A percentile compares a stretch with the other conserved stretches of the same genome.
Evolutionary conservation across 2,797 vertebrate genomes (phyloP).

Genomic region (Epinephelus malabaricus): DNA sequence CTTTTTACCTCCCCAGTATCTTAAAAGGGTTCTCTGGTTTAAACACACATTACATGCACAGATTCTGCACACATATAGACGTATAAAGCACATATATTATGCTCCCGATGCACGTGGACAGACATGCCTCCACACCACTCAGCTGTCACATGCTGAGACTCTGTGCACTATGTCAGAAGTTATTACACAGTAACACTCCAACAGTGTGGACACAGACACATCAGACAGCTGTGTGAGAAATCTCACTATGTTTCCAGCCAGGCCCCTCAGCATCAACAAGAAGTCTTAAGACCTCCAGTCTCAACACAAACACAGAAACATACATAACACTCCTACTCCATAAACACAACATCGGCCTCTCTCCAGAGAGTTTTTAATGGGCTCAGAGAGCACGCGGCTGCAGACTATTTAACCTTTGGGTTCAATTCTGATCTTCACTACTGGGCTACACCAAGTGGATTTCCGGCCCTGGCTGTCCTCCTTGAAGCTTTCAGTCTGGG

Average conservation of each 20-base stretch:
- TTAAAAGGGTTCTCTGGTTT: not conserved
- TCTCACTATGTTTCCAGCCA: constrained; percentile 47
- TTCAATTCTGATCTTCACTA: constrained; percentile 35
- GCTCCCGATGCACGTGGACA: not conserved
- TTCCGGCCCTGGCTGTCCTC: constrained; percentile 45
- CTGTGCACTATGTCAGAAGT: not conserved
- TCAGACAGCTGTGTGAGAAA: constrained; percentile 56
- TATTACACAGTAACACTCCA: not conserved
- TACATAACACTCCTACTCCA: constrained; percentile 41
- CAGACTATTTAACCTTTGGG: constrained; percentile 44
- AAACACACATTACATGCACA: not conserved
- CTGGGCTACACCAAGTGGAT: constrained; percentile 47
- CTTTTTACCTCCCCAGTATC: not conserved
- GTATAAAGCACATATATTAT: not conserved
- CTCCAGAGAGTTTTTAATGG: constrained; percentile 41
- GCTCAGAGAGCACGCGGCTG: constrained; percentile 20
- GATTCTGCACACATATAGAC: constrained; percentile 21
- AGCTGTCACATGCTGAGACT: constrained; percentile 19
- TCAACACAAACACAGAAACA: constrained; percentile 64
- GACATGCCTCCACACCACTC: not conserved
- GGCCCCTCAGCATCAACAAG: constrained; percentile 32
- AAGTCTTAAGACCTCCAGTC: constrained; percentile 37
- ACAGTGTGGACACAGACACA: constrained; percentile 33
- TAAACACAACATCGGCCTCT: constrained; percentile 47
- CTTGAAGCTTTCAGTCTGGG: constrained; percentile 39